A percentile compares a stretch with the other conserved stretches of the same genome.
phyloP scores from a whole-genome alignment of 2,888 invertebrate genomes.

The Eupithecia tripunctaria region DNA sequence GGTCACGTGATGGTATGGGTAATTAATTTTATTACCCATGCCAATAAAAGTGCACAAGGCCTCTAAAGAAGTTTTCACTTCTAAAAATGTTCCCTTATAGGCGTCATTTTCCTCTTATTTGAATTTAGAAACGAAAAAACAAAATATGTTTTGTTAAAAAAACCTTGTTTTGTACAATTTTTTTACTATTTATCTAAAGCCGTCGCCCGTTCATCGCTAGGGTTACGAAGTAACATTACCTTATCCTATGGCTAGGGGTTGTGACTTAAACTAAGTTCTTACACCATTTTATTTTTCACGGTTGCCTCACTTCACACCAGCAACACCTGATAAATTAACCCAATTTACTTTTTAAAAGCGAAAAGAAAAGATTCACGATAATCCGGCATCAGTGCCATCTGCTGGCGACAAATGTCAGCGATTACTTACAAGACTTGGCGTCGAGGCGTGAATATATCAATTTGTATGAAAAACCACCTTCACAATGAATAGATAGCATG shows the following conservation, averaged over 20 bases:
- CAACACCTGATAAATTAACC: constrained; percentile 48
- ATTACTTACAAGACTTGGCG: constrained; percentile 60
- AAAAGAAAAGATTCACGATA: constrained; percentile 54
- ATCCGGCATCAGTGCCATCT: constrained; percentile 57
- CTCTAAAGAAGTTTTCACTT: too few species aligned
- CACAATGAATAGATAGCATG: constrained; percentile 18
- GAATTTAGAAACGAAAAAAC: too few species aligned
- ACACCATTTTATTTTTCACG: not conserved
- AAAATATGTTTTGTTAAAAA: too few species aligned
- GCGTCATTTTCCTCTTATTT: too few species aligned
- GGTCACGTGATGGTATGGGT: too few species aligned
- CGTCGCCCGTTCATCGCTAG: too few species aligned
- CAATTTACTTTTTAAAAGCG: constrained; percentile 50
- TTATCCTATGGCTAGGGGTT: not conserved
- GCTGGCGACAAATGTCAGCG: constrained; percentile 61
- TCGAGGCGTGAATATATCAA: constrained; percentile 53
- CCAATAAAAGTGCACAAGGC: too few species aligned
- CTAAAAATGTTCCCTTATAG: too few species aligned
- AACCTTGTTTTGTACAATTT: too few species aligned
- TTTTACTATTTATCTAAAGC: too few species aligned
- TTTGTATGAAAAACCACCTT: constrained; percentile 46
- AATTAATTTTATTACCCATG: too few species aligned
- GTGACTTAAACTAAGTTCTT: not conserved
- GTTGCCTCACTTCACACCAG: not conserved
- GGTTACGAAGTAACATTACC: too few species aligned